Evolutionary conservation across 2,888 invertebrate genomes (phyloP).

Genomic region (Lochmaea crataegi): DNA sequence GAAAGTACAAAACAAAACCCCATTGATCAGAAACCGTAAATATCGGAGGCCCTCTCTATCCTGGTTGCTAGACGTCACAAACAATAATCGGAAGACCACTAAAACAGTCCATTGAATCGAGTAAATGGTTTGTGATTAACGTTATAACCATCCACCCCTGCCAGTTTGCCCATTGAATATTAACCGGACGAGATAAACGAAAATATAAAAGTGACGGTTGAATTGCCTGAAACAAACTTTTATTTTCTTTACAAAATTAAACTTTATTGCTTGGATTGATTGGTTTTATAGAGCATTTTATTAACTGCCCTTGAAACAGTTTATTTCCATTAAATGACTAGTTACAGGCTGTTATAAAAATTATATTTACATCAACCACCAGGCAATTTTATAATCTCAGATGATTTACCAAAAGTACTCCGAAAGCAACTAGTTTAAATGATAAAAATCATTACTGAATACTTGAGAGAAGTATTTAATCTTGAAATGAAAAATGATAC

Average conservation of each 20-base stretch:
- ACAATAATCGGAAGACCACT: conserved; percentile 32
- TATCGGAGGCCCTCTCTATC: neutral
- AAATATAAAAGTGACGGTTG: conserved; percentile 12
- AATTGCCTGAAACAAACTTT: neutral
- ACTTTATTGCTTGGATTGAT: neutral
- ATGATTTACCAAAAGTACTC: no score
- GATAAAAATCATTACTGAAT: no score
- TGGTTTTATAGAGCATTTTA: neutral
- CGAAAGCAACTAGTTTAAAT: no score
- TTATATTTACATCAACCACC: neutral
- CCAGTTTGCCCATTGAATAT: conserved; percentile 23
- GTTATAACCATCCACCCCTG: conserved; percentile 15
- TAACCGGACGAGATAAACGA: conserved; percentile 18
- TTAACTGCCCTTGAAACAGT: neutral
- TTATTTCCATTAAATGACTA: neutral
- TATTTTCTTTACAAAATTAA: neutral
- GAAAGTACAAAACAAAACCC: neutral
- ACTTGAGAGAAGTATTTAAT: no score
- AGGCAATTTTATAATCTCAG: no score
- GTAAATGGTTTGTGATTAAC: conserved; percentile 32
- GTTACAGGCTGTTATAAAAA: no score
- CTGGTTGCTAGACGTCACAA: conserved; percentile 9
- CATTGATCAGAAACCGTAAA: neutral
- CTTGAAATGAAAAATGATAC: no score
- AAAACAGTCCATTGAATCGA: conserved; percentile 31